Evolutionary conservation across 2,888 invertebrate genomes (phyloP), one percentile per base, ranked within the genome.

Genomic region (Pteria penguin): DNA sequence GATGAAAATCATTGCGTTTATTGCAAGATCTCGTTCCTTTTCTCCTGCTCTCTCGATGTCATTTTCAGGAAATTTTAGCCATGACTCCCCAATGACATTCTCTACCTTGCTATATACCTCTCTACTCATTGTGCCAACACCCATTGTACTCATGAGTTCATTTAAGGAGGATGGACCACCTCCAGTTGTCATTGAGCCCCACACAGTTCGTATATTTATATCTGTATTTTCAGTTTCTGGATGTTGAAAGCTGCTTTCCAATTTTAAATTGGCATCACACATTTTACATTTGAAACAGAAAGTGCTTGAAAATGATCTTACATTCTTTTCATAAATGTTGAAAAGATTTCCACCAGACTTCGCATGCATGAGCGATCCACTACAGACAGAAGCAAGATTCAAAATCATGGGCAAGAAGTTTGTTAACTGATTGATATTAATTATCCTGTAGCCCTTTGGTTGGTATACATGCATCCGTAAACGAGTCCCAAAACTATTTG

Each of bases 11-110:
- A 2, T 27, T 52, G 33, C 32, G 67, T 27, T 79, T 4, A 76
- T 77, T 0, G 82, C 79, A 1, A 82, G 14, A 8, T 54, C 26
- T 60, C 65, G 54, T 55, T 82, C 80, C 52, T 83, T 78, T 14
- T 11, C 33, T 8, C 32, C 57, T 18, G 72, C 69, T 8, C 14
- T 45, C 5, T 33, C 22, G 57, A 75, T 60, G n/a, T 72, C 63
- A 14, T 55, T 36, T 32, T 65, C 33, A 4, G 70, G 24, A 4
- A 45, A 24, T 2, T 54, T 14, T 4, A 31, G 14, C 75, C 66
- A 78, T 63, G 61, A 70, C 11, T 62, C 14, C 1, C 72, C 36
- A n/a, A 72, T 72, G 2, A 69, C 60, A 0, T n/a, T 31, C 22
- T 72, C 75, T 4, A 72, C 72, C 2, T 58, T 14, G n/a, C 52